These are phyloP conservation scores for Cotesia vestalis DNA, from an alignment of 1,140 invertebrate species.

Conservation along the genomic window DNA sequence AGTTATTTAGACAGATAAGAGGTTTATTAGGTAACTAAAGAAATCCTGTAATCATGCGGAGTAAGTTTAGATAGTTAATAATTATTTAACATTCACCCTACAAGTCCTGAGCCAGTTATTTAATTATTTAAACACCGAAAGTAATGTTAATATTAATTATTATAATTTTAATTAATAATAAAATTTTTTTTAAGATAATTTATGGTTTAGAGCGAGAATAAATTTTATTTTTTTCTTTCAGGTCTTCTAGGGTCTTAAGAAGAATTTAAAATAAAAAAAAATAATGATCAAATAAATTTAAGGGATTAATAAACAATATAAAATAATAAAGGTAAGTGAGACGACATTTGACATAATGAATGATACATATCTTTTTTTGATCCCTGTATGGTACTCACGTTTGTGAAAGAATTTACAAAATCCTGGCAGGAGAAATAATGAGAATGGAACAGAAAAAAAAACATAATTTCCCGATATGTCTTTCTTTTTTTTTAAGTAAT, in stretches of 20 bases:
- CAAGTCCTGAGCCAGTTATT: too few relatives aligned
- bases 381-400: constrained; percentile 52
- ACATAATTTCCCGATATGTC: constrained; percentile 37
- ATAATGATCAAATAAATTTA: too few relatives aligned
- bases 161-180: background rate
- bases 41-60: too few relatives aligned
- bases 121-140: too few relatives aligned
- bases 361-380: constrained; percentile 33
- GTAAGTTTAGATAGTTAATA: too few relatives aligned
- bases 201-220: too few relatives aligned
- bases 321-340: constrained; percentile 11
- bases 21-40: too few relatives aligned
- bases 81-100: too few relatives aligned
- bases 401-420: constrained; percentile 54
- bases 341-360: constrained; percentile 37
- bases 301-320: constrained; percentile 5
- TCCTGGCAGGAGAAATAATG: constrained; percentile 52
- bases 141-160: too few relatives aligned
- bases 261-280: background rate
- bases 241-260: constrained; percentile 38
- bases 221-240: constrained; percentile 9
- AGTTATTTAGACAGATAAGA: too few relatives aligned
- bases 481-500: constrained; percentile 20
- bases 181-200: too few relatives aligned
- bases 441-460: constrained; percentile 54